These are phyloP conservation scores for Callyntrura sp. DNA, from an alignment of 2,888 invertebrate genomes.

Conservation along the genomic window DNA sequence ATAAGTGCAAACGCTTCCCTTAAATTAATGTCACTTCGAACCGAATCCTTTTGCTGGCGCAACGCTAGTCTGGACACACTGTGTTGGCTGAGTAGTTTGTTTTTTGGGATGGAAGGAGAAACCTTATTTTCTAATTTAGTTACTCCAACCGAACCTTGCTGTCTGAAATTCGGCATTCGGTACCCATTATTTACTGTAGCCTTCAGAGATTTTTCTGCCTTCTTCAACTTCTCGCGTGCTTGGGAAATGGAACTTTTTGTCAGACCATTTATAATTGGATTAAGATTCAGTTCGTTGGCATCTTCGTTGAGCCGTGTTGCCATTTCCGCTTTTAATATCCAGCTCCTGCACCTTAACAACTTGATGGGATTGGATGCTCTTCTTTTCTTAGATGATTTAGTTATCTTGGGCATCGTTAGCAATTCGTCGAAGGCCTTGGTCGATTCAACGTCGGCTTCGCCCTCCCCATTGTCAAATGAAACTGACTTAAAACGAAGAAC, in stretches of 20 bases:
- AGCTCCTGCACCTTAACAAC: slow-evolving; percentile 23
- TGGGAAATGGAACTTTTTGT: slow-evolving; percentile 8
- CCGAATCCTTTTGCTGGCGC: slow-evolving; percentile 29
- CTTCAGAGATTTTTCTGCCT: slow-evolving; percentile 24
- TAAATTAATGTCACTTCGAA: slow-evolving; percentile 54
- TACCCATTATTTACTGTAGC: slow-evolving; percentile 34
- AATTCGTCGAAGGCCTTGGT: no score
- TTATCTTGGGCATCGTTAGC: not conserved
- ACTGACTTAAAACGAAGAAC: slow-evolving; percentile 35
- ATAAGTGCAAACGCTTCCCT: slow-evolving; percentile 59
- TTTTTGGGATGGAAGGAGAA: no score
- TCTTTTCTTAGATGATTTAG: not conserved
- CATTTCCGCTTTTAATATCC: slow-evolving; percentile 24
- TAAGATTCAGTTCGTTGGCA: not conserved
- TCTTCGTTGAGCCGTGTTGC: slow-evolving; percentile 13
- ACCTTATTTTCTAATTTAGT: not conserved
- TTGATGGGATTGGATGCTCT: slow-evolving; percentile 30
- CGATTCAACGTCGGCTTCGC: no score
- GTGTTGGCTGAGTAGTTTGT: not conserved
- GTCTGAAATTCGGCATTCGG: not conserved
- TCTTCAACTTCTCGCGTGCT: slow-evolving; percentile 48
- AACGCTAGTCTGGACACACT: slow-evolving; percentile 20
- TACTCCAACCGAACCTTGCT: not conserved
- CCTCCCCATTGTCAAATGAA: slow-evolving; percentile 25
- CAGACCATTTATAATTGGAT: slow-evolving; percentile 3